Base-by-base conservation (phyloP, 2,888 invertebrate species). In the Acleris cristana region DNA sequence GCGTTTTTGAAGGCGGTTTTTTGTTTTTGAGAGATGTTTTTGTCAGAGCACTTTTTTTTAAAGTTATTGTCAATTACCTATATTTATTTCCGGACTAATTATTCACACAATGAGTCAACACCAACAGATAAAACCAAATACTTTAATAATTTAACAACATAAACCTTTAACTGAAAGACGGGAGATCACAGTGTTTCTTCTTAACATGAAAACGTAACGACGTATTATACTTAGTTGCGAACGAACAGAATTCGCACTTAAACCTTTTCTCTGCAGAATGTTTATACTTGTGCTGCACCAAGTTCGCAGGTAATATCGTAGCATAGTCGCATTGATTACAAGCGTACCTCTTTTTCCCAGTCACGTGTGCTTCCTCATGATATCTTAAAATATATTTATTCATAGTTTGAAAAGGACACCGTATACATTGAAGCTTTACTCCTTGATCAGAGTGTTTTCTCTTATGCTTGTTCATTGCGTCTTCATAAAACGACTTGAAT, bases 111-210 rank as follows among this genome's bases (percentile, higher is more conserved):
- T 34, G 12, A 14, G 4, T 34, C 34, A 40, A 40, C 14, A 40
- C 40, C 40, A 34, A 34, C 34, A 40, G 40, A 40, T 80, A 86
- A 87, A 85, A 86, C 84, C 85, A 85, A 81, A 84, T 80, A 76
- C 70, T 75, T 81, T 77, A 76, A 75, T 73, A 74, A 70, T 72
- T 73, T 75, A 75, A 75, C 73, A 76, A 72, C 64, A 71, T 71
- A 72, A 68, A 74, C 74, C 73, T 72, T 81, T 83, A 87, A 80
- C 83, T 84, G 75, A 84, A 82, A 73, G 85, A 82, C 2, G 90
- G 90, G 70, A 92, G 83, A 89, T 92, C 92, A 87, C 92, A 91
- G 79, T 92, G 92, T 79, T 92, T 92, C 73, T 90, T 92, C 67
- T 84, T 90, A 49, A 92, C 92, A 70, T 92, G 92, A 72, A 91